Evolutionary conservation across 2,113 vertebrate genomes (phyloP), one percentile per base, ranked within the genome.

Genomic region (Pseudorhombus dupliciocellatus): DNA sequence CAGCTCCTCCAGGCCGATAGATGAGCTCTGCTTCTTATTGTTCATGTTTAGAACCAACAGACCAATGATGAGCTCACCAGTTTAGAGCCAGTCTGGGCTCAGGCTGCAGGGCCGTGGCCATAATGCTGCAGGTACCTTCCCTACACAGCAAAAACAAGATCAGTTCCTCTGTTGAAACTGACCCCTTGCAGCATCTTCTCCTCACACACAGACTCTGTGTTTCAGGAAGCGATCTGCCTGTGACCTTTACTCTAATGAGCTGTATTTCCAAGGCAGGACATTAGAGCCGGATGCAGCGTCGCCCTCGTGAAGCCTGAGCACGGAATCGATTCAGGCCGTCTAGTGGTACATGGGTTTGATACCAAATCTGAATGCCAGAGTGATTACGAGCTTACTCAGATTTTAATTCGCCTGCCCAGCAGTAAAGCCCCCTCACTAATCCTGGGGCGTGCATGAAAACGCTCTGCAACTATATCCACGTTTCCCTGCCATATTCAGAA

Each of bases 301-400:
- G 37, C 34, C 28, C 30, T 76, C 30, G 7, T 60, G 54, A 66
- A 81, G 74, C 72, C 52, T 57, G 48, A 66, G 22, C 1, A 0
- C 60, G 66, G 52, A 74, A 66, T 64, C 79, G 26, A 65, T 31
- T 60, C 55, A 67, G 62, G 25, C 61, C 66, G 46, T 78, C 67
- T 12, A 51, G 28, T 55, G 37, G 48, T 50, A 42, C 11, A 69
- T 73, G 73, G 16, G 28, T 61, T 63, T 69, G 46, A 40, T 8
- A 78, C 79, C 57, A 75, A 65, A 75, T 82, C 24, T 50, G 81
- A 90, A 81, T 73, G 80, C 73, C 63, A 57, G 34, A 6, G 75
- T 74, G 87, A 88, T 90, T 87, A 89, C 77, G 37, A 77, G 87
- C 76, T 88, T 86, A 89, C 46, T 16, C 2, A 5, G 65, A 76